phyloP scores from a whole-genome alignment of 2,113 vertebrate species.

The Odocoileus virginianus region DNA sequence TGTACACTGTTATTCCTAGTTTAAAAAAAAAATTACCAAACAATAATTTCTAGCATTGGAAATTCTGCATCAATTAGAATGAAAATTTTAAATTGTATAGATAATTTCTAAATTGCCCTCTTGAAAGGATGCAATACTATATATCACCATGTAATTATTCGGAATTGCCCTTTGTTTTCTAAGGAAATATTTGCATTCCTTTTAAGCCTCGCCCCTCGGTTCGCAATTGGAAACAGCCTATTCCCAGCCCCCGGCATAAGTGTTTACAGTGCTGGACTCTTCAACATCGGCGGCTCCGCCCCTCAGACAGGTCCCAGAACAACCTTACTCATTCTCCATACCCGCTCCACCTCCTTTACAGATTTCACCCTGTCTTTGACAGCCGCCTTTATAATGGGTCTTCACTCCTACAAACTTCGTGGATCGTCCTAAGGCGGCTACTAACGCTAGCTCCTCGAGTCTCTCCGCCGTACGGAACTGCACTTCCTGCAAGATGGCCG shows the following conservation, averaged over 20 bases:
- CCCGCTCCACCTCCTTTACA: background rate
- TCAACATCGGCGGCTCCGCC: too few relatives aligned
- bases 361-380: background rate
- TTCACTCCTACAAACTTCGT: background rate
- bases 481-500: background rate
- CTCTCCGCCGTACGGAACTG: rapidly evolving
- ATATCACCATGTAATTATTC: background rate
- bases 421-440: too few relatives aligned
- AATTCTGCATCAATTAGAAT: background rate
- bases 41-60: background rate
- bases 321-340: background rate
- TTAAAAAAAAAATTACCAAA: background rate
- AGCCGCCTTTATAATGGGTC: background rate
- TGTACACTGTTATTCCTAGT: background rate
- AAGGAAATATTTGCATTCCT: background rate
- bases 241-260: too few relatives aligned
- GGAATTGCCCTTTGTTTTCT: background rate
- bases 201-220: background rate
- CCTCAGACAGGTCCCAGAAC: background rate
- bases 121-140: background rate
- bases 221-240: background rate
- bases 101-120: background rate
- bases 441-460: rapidly evolving
- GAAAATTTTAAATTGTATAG: background rate
- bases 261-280: background rate